Evolutionary conservation across 2,797 vertebrate species (phyloP).

Genomic region (Eulemur mongoz): DNA sequence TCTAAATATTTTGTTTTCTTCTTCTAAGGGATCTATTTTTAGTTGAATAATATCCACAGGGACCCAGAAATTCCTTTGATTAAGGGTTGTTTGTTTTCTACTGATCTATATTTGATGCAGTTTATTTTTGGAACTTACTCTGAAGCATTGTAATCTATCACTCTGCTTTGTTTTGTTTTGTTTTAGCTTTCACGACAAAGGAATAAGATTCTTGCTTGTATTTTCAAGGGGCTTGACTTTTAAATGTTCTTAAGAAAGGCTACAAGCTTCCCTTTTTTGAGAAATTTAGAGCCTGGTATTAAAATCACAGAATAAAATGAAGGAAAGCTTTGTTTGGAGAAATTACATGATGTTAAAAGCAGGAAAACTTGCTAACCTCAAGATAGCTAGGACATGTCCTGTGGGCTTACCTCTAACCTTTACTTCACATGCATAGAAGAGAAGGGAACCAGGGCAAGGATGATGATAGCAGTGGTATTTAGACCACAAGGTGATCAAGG

Average conservation of each 20-base stretch:
- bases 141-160: constrained; percentile 19
- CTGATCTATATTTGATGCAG: constrained; percentile 56
- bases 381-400: background rate
- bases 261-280: background rate
- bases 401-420: background rate
- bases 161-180: constrained; percentile 34
- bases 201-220: background rate
- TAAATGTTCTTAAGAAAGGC: background rate
- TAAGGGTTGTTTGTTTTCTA: background rate
- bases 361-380: background rate
- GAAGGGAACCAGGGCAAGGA: background rate
- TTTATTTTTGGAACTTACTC: constrained; percentile 57
- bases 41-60: constrained; percentile 47
- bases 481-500: background rate
- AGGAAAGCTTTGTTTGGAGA: background rate
- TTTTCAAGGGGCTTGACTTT: background rate
- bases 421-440: background rate
- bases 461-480: background rate
- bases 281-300: background rate
- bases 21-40: constrained; percentile 52
- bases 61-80: constrained; percentile 46
- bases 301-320: background rate
- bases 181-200: constrained; percentile 40
- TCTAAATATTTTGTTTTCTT: constrained; percentile 29
- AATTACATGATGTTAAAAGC: background rate